Evolutionary conservation across 2,888 invertebrate genomes (phyloP).

Genomic region (Acronicta aceris): DNA sequence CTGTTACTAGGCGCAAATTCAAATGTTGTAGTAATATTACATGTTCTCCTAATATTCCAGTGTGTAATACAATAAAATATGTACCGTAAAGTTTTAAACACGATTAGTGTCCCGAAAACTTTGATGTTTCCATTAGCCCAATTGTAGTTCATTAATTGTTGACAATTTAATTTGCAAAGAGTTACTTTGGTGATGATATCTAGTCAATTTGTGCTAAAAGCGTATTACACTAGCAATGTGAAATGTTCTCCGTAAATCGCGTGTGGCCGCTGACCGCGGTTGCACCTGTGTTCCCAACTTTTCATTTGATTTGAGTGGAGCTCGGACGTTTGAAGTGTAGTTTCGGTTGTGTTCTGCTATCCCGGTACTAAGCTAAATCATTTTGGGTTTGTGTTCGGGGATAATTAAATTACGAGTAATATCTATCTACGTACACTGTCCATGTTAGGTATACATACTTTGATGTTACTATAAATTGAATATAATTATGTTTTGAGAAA

Average conservation of each 20-base stretch:
- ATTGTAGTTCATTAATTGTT: slow-evolving; percentile 5
- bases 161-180: slow-evolving; percentile 21
- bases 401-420: slow-evolving; percentile 59
- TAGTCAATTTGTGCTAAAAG: slow-evolving; percentile 57
- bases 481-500: too few species aligned
- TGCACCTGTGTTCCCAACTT: slow-evolving; percentile 61
- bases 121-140: slow-evolving; percentile 9
- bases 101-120: slow-evolving; percentile 13
- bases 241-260: slow-evolving; percentile 56
- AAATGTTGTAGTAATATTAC: too few species aligned
- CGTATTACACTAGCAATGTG: slow-evolving; percentile 43
- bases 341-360: slow-evolving; percentile 60
- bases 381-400: slow-evolving; percentile 56
- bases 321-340: slow-evolving; percentile 60
- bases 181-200: slow-evolving; percentile 45
- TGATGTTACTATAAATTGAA: too few species aligned
- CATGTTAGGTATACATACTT: too few species aligned
- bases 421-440: too few species aligned
- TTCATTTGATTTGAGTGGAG: slow-evolving; percentile 66
- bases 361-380: slow-evolving; percentile 65
- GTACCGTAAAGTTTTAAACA: slow-evolving; percentile 20
- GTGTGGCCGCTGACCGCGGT: slow-evolving; percentile 40
- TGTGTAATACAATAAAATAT: slow-evolving; percentile 6
- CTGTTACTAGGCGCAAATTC: too few species aligned
- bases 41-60: slow-evolving; percentile 4